Conservation (phyloP, 2,888 invertebrate genomes). For the Myathropa florea region DNA sequence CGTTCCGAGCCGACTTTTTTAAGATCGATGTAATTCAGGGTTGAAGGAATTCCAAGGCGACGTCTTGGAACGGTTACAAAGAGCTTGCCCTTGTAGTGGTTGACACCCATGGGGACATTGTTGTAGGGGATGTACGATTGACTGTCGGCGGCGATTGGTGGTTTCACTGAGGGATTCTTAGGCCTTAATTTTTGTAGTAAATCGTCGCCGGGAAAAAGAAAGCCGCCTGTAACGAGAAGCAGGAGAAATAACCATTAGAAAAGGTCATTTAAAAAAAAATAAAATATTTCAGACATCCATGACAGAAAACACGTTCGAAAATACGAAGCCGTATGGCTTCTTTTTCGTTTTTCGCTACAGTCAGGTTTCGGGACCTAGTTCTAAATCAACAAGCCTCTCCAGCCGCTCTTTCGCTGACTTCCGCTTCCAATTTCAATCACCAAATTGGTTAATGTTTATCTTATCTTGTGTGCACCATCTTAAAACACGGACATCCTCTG, state of each 20-base stretch:
- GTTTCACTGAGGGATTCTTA: background rate
- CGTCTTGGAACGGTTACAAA: conserved; percentile 88
- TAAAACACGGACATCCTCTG: no score
- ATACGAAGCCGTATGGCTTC: no score
- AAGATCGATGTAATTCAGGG: conserved; percentile 82
- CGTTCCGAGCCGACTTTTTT: conserved; percentile 76
- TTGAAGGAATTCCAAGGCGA: conserved; percentile 84
- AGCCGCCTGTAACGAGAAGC: background rate
- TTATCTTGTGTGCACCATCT: no score
- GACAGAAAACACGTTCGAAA: no score
- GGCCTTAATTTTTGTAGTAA: background rate
- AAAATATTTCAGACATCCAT: no score
- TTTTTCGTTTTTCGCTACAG: no score
- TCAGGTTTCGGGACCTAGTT: no score
- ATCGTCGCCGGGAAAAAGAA: background rate
- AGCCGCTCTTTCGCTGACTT: no score
- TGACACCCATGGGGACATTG: conserved; percentile 80
- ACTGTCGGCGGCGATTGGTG: background rate
- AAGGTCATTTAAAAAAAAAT: no score
- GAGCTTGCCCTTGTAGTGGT: conserved; percentile 81
- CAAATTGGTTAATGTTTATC: no score
- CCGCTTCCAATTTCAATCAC: no score
- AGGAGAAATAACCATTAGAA: background rate
- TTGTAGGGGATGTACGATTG: conserved; percentile 77
- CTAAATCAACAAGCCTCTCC: no score